Percentiles rank a stretch among this genome's conserved stretches.
phyloP scores from a whole-genome alignment of 2,113 vertebrate species.

The Burhinus bistriatus region DNA sequence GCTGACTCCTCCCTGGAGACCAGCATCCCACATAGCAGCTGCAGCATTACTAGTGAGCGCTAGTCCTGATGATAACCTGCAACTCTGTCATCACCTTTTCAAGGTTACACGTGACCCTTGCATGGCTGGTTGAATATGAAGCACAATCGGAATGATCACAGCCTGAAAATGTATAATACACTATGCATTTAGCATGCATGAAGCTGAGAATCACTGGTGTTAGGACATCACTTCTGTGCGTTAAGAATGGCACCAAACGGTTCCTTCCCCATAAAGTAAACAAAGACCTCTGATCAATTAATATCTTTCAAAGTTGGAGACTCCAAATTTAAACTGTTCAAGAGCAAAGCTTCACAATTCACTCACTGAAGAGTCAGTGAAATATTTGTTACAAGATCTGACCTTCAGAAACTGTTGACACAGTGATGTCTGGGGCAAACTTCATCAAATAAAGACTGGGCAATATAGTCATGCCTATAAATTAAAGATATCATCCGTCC shows the following conservation, averaged over 20 bases:
- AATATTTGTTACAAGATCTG: neutral
- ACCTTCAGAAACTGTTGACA: neutral
- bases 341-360: neutral
- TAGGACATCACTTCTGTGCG: neutral
- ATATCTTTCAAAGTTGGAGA: neutral
- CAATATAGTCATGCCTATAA: neutral
- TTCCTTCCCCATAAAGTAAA: neutral
- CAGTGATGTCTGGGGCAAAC: neutral
- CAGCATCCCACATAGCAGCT: neutral
- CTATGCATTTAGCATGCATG: neutral
- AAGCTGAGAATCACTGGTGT: slow-evolving; percentile 2
- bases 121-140: slow-evolving; percentile 32
- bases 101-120: slow-evolving; percentile 53
- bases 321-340: neutral
- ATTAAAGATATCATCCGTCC: neutral
- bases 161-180: slow-evolving; percentile 8
- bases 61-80: slow-evolving; percentile 44
- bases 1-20: slow-evolving; percentile 9
- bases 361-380: neutral
- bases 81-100: slow-evolving; percentile 54
- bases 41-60: neutral
- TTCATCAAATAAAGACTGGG: neutral
- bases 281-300: neutral
- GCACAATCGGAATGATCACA: slow-evolving; percentile 26
- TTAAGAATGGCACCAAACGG: neutral